Base-by-base conservation (phyloP, 37 sponge, comb jelly and placozoan species). In the Petrosia ficiformis region DNA sequence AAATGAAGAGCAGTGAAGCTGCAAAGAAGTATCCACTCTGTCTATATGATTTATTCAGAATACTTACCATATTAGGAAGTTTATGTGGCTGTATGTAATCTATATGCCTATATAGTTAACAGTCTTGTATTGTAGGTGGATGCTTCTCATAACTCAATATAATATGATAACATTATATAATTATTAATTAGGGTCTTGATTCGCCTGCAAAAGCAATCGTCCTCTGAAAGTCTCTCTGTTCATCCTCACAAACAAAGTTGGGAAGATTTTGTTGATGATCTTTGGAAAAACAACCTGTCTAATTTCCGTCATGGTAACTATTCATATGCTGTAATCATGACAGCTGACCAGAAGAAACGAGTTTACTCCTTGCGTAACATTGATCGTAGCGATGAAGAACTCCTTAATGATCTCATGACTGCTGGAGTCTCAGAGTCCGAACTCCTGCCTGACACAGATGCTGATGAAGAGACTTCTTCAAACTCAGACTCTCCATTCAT, bases 261-360 rank as follows among this genome's bases (percentile, higher is more conserved):
- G 86, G 52, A 65, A 14, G 79, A 85, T 24, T 71, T 77, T 36
- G 44, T 80, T 22, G 70, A 39, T 42, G 76, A 86, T 34, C 37
- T 86, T 32, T 86, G 86, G 86, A 68, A 67, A 3, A 28, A 26
- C 0, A n/a, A 35, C 24, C 76, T 80, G 58, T 41, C 75, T 2
- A 59, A 86, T 41, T 67, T 77, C 56, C 41, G 76, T 61, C 63
- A n/a, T 61, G 63, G 28, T 6, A 61, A 61, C 63, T 61, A n/a
- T 29, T 26, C 63, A 6, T 61, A 61, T 61, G 63, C 63, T n/a
- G 63, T 61, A 26, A 29, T 61, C 28, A 26, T 29, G 6, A 61
- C 63, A 6, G 63, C 28, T 61, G 28, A 61, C n/a, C 22, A n/a
- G 28, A 61, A n/a, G 28, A 61, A 22, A 29, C 22, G 63, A 6